Percentiles rank a stretch among this genome's conserved stretches.
These are phyloP conservation scores for Ryuthela nishihirai DNA, from an alignment of 2,888 invertebrate species.

Conservation along the genomic window DNA sequence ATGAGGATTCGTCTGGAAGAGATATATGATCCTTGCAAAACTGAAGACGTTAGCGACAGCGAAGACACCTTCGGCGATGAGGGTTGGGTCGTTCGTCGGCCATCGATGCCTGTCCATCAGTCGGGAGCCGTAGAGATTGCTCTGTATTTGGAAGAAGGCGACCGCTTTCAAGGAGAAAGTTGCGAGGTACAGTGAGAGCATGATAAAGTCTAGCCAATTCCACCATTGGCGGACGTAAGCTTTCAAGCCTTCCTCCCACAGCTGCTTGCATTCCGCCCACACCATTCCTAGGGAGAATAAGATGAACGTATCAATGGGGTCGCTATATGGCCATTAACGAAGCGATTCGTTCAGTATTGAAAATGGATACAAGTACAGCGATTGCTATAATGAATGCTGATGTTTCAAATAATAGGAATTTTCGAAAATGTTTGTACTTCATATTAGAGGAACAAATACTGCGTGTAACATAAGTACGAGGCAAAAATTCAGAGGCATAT, in stretches of 20 bases:
- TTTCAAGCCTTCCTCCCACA: constrained; percentile 56
- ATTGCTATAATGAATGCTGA: too few relatives aligned
- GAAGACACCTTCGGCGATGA: constrained; percentile 57
- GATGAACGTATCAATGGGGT: too few relatives aligned
- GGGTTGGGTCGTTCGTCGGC: constrained; percentile 56
- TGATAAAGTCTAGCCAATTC: constrained; percentile 60
- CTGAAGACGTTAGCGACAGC: constrained; percentile 58
- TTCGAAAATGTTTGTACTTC: too few relatives aligned
- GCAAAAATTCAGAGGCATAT: too few relatives aligned
- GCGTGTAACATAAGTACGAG: too few relatives aligned
- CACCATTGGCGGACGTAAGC: constrained; percentile 58
- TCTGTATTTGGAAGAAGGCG: constrained; percentile 48
- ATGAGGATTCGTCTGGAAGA: constrained; percentile 58
- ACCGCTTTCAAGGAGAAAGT: constrained; percentile 55
- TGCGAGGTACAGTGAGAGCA: constrained; percentile 57
- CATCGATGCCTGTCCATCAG: constrained; percentile 52
- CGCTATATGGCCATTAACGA: too few relatives aligned
- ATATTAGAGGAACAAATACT: too few relatives aligned
- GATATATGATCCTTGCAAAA: constrained; percentile 57
- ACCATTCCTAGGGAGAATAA: constrained; percentile 52
- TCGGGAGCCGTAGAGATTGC: constrained; percentile 49
- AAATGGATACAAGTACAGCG: too few relatives aligned
- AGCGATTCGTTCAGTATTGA: too few relatives aligned
- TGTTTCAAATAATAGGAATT: too few relatives aligned
- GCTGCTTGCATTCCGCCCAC: constrained; percentile 58